Conservation (phyloP, 2,888 invertebrate genomes). For the Tillus elongatus region DNA sequence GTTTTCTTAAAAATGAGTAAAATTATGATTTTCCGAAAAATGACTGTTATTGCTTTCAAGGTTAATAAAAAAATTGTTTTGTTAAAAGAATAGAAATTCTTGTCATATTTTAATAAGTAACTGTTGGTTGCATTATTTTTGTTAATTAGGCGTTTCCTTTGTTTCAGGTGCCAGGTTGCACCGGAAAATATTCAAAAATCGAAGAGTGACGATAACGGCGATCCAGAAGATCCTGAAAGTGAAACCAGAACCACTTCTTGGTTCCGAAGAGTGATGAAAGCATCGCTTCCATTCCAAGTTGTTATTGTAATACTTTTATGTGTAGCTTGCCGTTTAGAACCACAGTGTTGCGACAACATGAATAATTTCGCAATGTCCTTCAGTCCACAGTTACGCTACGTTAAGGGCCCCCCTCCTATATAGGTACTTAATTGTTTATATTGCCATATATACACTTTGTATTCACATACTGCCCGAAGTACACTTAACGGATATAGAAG, state of each 20-base stretch:
- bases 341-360: slow-evolving; percentile 68
- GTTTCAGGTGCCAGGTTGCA: no score
- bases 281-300: slow-evolving; percentile 70
- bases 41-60: no score
- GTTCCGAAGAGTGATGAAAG: slow-evolving; percentile 62
- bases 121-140: no score
- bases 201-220: slow-evolving; percentile 32
- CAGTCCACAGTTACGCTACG: slow-evolving; percentile 71
- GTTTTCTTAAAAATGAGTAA: no score
- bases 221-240: slow-evolving; percentile 50
- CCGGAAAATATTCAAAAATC: slow-evolving; percentile 12
- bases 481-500: no score
- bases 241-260: slow-evolving; percentile 46
- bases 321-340: slow-evolving; percentile 65
- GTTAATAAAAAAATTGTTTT: no score
- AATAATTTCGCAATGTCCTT: slow-evolving; percentile 67
- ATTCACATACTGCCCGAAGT: no score
- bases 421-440: slow-evolving; percentile 38
- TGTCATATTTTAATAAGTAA: no score
- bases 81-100: no score
- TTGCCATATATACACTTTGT: slow-evolving; percentile 6
- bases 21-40: no score
- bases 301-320: slow-evolving; percentile 64
- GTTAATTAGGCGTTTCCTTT: no score
- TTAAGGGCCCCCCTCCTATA: slow-evolving; percentile 74